Conservation (phyloP, 2,797 vertebrate genomes). For the Crocodylus rhombifer region DNA sequence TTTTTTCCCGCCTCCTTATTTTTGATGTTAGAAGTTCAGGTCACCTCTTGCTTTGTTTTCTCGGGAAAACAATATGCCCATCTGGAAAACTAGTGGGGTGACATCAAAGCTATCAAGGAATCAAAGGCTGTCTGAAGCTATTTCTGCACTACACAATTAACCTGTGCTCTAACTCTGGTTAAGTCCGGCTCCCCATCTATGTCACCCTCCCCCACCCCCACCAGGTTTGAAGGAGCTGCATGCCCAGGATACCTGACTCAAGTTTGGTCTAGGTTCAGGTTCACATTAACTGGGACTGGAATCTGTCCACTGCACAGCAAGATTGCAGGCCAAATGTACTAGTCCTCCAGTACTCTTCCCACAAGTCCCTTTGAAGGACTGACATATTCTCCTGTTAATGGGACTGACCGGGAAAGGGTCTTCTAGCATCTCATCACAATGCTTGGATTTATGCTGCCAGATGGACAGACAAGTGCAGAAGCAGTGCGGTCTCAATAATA, state of each 20-base stretch:
- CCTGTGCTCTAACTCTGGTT: background rate
- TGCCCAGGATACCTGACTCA: background rate
- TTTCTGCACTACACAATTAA: slow-evolving; percentile 21
- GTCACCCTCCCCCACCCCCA: no score
- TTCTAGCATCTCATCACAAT: background rate
- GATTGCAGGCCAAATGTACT: background rate
- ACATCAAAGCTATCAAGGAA: background rate
- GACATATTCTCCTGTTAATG: background rate
- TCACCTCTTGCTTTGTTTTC: background rate
- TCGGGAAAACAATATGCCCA: background rate
- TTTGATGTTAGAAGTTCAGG: slow-evolving; percentile 45
- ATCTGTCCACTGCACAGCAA: background rate
- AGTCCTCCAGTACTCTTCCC: background rate
- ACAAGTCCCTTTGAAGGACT: background rate
- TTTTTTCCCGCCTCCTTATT: background rate
- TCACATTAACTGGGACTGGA: background rate
- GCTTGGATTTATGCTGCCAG: background rate
- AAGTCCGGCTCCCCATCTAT: background rate
- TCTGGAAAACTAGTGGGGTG: background rate
- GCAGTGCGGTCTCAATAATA: background rate
- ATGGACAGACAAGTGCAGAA: background rate
- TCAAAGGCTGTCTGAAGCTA: no score
- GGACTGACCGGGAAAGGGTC: background rate
- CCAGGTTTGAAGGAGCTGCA: background rate
- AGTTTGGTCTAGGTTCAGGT: background rate